Base-by-base conservation (phyloP, 1,140 invertebrate genomes). In the Drosophila lacertosa region DNA sequence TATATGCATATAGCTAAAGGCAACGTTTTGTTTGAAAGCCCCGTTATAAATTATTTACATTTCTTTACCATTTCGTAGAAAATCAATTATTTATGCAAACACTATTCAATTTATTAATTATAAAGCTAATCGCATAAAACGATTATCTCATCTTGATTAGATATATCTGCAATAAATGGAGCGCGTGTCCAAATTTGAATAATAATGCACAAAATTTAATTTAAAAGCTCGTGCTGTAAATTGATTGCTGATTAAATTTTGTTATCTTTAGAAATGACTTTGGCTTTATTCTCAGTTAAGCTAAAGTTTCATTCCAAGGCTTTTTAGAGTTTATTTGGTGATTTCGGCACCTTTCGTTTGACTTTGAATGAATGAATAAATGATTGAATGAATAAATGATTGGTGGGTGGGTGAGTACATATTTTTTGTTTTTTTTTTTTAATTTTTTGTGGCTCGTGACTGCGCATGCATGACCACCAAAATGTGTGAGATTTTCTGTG, bases 401-500 rank as follows among this genome's bases (percentile, higher is more conserved):
- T 18, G 35, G 60, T 72, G 42, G 16, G 35, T 71, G 45, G 63
- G 48, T 71, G 53, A 55, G 51, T 48, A 55, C 35, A n/a, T n/a
- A n/a, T n/a, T n/a, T n/a, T n/a, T n/a, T n/a, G n/a, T n/a, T n/a
- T n/a, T n/a, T n/a, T n/a, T n/a, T n/a, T n/a, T n/a, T n/a, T n/a
- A n/a, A n/a, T 53, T 47, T 55, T 55, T 42, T 42, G 50, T 35
- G 33, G 13, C 35, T 44, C 53, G 79, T 54, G 37, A 40, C 20
- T 55, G 58, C 72, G 72, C 63, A 81, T 69, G 68, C 77, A 51
- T 47, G 67, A 65, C 57, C 29, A 66, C 10, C 50, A 20, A 60
- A 70, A 72, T 67, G 67, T 76, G 77, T 68, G 67, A 81, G 72
- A 81, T 51, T 58, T 50, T 51, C 18, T 29, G 50, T 51, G 40